Evolutionary conservation across 2,797 vertebrate genomes (phyloP).

Genomic region (Rhynchotus rufescens): DNA sequence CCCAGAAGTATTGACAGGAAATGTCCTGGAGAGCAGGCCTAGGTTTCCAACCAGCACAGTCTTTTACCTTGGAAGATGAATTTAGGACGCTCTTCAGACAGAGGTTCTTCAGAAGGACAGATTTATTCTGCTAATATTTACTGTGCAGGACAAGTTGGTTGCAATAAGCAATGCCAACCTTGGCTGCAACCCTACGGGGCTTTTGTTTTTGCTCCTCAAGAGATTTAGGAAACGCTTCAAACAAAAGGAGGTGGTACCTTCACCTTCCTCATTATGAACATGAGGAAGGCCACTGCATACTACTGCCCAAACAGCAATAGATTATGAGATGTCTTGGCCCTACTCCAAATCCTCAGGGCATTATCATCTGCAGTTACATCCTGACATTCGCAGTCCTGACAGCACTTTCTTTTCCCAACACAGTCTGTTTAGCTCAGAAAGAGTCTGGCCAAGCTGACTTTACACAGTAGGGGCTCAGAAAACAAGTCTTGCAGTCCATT

Average conservation of each 20-base stretch:
- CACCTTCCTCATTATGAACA: neutral
- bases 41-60: neutral
- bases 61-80: neutral
- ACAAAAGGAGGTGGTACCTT: neutral
- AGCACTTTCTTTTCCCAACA: neutral
- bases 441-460: neutral
- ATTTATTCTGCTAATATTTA: neutral
- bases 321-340: neutral
- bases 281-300: neutral
- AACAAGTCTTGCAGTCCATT: neutral
- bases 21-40: neutral
- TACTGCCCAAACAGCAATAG: neutral
- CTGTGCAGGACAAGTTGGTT: neutral
- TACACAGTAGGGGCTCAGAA: neutral
- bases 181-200: neutral
- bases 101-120: neutral
- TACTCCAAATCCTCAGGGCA: neutral
- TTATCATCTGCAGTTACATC: neutral
- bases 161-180: neutral
- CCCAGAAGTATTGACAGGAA: neutral
- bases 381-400: neutral
- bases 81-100: neutral
- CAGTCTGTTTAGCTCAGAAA: neutral
- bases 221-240: neutral
- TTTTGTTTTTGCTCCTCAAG: neutral